Evolutionary conservation across 2,888 invertebrate species (phyloP).

Genomic region (Anarsia innoxiella): DNA sequence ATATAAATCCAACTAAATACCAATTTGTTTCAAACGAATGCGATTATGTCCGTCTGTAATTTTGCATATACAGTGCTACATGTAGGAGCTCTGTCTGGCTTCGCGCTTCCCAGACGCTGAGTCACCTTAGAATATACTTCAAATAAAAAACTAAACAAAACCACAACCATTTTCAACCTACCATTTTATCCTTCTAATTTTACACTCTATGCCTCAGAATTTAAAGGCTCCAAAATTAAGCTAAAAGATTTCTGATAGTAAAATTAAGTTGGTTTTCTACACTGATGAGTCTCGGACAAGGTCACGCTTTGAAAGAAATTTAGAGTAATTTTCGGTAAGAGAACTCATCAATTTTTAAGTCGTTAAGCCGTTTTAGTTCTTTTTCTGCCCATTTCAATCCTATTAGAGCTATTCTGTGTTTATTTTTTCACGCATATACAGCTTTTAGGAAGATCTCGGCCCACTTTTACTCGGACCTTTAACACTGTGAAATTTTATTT

Average conservation of each 20-base stretch:
- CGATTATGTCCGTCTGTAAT: too few species aligned
- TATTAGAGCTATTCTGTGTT: conserved; percentile 37
- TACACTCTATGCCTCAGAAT: not conserved
- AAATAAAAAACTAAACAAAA: conserved; percentile 13
- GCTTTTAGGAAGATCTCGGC: too few species aligned
- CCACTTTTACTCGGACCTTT: not conserved
- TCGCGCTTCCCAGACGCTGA: conserved; percentile 47
- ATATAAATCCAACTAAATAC: too few species aligned
- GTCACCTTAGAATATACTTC: conserved; percentile 34
- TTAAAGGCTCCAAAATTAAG: not conserved
- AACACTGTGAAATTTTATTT: too few species aligned
- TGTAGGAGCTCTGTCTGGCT: conserved; percentile 37
- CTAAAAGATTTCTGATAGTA: not conserved
- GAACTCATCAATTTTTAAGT: conserved; percentile 49
- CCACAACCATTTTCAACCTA: conserved; percentile 3
- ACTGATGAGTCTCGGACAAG: conserved; percentile 25
- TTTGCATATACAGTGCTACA: too few species aligned
- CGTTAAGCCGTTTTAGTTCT: conserved; percentile 38
- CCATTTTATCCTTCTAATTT: not conserved
- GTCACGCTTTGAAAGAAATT: conserved; percentile 37
- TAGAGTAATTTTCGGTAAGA: conserved; percentile 48
- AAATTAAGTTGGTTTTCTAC: conserved; percentile 8
- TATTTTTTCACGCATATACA: too few species aligned
- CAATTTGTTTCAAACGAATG: too few species aligned
- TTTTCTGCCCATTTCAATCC: conserved; percentile 16